Base-by-base conservation (phyloP, 2,113 vertebrate species). In the Vombatus ursinus region DNA sequence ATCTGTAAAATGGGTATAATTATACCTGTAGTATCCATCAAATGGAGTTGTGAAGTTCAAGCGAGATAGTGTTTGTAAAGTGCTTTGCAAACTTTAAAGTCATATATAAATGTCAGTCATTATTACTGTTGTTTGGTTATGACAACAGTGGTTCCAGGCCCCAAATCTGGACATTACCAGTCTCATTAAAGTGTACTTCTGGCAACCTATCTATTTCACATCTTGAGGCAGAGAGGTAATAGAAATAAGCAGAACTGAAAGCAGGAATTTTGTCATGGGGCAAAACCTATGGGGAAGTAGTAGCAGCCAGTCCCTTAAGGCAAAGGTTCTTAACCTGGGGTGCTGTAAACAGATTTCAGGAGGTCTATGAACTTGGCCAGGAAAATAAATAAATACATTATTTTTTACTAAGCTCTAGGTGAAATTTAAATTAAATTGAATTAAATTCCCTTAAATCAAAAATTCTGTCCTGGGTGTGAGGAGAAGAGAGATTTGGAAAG, bases 391-490 rank as follows among this genome's bases (percentile, higher is more conserved):
- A 57, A 28, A 61, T 61, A 61, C 9, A 31, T 31, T 61, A 31
- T 3, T 77, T 77, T 68, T 77, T 77, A n/a, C 37, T 77, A 77
- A n/a, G 31, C 31, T 77, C 14, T n/a, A 77, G 16, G 12, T 77
- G 37, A 77, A 77, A 77, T 37, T 68, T 37, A 68, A 54, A 52
- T 52, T 52, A 19, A 52, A 14, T 53, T 51, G 50, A 49, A 49
- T 49, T 49, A 49, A 49, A 49, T 49, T 49, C 48, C 48, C 48
- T 49, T 49, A 93, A 95, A 92, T 95, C 50, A 91, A 90, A 94
- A 93, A 96, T 96, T 97, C 96, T 97, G 97, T 94, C 95, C 96
- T 90, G 31, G 50, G 92, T 51, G n/a, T 50, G 52, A 92, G 54
- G 11, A 84, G 22, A 47, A 57, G 90, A 57, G 91, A 96, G 92